A percentile compares a stretch with the other conserved stretches of the same genome.
These are phyloP conservation scores for Carpatolechia fugitivella DNA, from an alignment of 2,888 invertebrate species.

Conservation along the genomic window DNA sequence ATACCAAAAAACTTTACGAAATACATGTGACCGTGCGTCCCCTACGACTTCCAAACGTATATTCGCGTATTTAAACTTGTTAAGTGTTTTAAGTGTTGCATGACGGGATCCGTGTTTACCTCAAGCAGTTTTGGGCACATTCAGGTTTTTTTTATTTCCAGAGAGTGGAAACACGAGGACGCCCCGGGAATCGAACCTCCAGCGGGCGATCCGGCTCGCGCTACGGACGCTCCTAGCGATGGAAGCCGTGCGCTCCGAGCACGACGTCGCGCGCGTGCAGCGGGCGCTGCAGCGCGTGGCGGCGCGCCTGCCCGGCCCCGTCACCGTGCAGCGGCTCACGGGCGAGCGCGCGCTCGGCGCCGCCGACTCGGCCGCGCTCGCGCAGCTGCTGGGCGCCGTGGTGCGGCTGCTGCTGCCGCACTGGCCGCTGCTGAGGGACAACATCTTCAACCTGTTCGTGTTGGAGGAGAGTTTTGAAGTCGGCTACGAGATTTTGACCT, in stretches of 20 bases:
- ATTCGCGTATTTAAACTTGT: too few relatives aligned
- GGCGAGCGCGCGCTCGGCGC: too few relatives aligned
- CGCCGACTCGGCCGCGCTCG: too few relatives aligned
- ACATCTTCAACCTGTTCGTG: slow-evolving; percentile 66
- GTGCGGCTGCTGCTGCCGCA: slow-evolving; percentile 71
- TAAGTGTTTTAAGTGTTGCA: slow-evolving; percentile 17
- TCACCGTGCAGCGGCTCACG: slow-evolving; percentile 83
- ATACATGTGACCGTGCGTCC: too few relatives aligned
- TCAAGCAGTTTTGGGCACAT: slow-evolving; percentile 70
- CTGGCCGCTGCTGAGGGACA: slow-evolving; percentile 78
- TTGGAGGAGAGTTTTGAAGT: slow-evolving; percentile 74
- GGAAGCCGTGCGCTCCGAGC: slow-evolving; percentile 48
- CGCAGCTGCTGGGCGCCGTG: slow-evolving; percentile 70
- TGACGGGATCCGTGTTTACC: slow-evolving; percentile 20
- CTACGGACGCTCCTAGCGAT: slow-evolving; percentile 47
- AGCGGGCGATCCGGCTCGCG: slow-evolving; percentile 42
- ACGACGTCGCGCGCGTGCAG: slow-evolving; percentile 41
- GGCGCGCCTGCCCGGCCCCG: slow-evolving; percentile 73
- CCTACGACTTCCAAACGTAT: too few relatives aligned
- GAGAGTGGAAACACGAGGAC: slow-evolving; percentile 28
- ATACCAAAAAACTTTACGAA: too few relatives aligned
- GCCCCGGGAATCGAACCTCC: slow-evolving; percentile 32
- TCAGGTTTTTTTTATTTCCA: slow-evolving; percentile 67
- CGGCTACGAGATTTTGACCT: slow-evolving; percentile 67
- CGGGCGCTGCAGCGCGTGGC: slow-evolving; percentile 29